Base-by-base conservation (phyloP, 2,888 invertebrate genomes). In the Heliconius ethilla region DNA sequence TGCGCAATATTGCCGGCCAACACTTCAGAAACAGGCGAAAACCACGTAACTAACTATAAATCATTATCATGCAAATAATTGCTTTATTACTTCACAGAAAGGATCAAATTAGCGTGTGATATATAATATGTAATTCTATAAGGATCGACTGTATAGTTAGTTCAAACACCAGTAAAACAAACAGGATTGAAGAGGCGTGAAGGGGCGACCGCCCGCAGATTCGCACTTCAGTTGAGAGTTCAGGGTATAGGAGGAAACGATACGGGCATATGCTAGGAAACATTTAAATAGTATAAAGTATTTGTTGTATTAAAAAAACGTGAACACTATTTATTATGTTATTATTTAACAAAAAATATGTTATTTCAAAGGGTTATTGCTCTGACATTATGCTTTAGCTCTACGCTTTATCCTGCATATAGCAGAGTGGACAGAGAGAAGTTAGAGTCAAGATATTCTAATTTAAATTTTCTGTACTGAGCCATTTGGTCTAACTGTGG, bases 161-260 rank as follows among this genome's bases (percentile, higher is more conserved):
- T 85, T 87, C 85, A 89, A 90, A 90, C 88, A 91, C 87, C 83
- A 87, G 86, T 87, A 90, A 90, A 90, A 89, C 88, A 92, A 92
- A 92, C 89, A 90, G 79, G 75, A 74, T 65, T 84, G 82, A 83
- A 83, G 83, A 81, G 84, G 72, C 66, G 72, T 83, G 74, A 77
- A 85, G 84, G 81, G 86, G 83, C 83, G 89, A 91, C 92, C 92
- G 90, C 92, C 91, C 91, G 89, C 85, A 83, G 90, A 88, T 90
- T 91, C 90, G 91, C 91, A 89, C 87, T 86, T 84, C 85, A 85
- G 74, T 67, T 76, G 78, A 82, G 81, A 81, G 81, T 86, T 85
- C 84, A 83, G 78, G 82, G 83, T 83, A 85, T 78, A 79, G 76
- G 82, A 80, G 78, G 80, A 84, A 79, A 80, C 80, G 83, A 84